phyloP scores from a whole-genome alignment of 2,113 vertebrate species.

The Dendrocopos noguchii region DNA sequence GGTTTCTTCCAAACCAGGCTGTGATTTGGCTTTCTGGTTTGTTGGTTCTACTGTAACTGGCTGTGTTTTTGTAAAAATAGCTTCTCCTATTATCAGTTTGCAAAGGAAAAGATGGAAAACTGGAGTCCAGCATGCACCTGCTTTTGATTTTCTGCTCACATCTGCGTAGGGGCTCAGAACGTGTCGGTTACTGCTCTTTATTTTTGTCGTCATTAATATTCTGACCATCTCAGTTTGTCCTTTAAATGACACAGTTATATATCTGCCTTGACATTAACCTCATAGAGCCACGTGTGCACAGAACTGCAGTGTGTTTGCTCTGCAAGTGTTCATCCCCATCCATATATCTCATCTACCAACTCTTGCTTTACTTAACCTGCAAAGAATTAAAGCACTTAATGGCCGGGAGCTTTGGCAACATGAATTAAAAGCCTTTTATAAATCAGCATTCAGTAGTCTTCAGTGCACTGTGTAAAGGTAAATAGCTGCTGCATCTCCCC shows the following conservation, averaged over 20 bases:
- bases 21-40: neutral
- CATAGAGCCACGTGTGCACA: rapidly evolving
- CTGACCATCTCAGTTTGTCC: neutral
- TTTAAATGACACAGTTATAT: neutral
- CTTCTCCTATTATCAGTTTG: neutral
- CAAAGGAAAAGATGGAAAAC: neutral
- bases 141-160: neutral
- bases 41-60: neutral
- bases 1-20: neutral
- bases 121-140: too few species aligned
- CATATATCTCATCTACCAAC: neutral
- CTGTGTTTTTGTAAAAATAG: neutral
- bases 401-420: neutral
- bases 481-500: neutral
- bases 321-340: neutral
- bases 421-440: neutral
- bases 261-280: neutral
- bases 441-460: neutral
- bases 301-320: neutral
- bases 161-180: neutral
- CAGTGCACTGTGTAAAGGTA: neutral
- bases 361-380: neutral
- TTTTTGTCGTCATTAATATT: neutral
- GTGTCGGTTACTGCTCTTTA: neutral
- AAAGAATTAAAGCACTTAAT: neutral